Base-by-base conservation (phyloP, 1,140 invertebrate genomes). In the Eulimnadia texana region DNA sequence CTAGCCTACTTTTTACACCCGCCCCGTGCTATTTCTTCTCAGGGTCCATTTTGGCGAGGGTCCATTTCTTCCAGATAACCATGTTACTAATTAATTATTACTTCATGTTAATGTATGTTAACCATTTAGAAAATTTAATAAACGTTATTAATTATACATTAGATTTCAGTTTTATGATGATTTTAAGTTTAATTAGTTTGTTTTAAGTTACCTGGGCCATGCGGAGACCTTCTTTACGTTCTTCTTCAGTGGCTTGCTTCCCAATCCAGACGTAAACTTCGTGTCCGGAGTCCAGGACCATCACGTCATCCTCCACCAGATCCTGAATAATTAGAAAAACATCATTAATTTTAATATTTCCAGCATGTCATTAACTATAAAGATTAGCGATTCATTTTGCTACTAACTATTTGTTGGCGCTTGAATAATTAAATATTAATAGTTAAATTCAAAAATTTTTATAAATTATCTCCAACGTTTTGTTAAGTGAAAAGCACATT, bases 241-340 rank as follows among this genome's bases (percentile, higher is more conserved):
- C 85, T 54, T 83, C 76, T 24, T 79, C 77, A 11, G 80, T 79
- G n/a, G 85, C 81, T 22, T 82, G 81, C 57, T 78, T 75, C 23
- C 88, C 88, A 58, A 85, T 74, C 86, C 86, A 88, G 60, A 87
- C 69, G 66, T 83, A 88, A 1, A 89, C 72, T 68, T 84, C 82
- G 69, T 84, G 80, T 13, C 84, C 84, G 23, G 79, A 78, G 72
- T 88, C 85, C 62, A 88, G 66, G 11, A 88, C 73, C 79, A 86
- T 87, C 0, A 85, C 75, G 66, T 86, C 84, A 71, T 88, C 85
- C 61, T 82, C 79, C 64, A 84, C 83, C 25, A 90, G 73, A 71
- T 89, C 86, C 80, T 85, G 67, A 29, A 64, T 42, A 9, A 42
- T 42, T 9, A 50, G 56, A 66, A 53, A 22, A 50, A 19, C 60